Evolutionary conservation across 2,113 vertebrate species (phyloP).

Genomic region (Procapra przewalskii): DNA sequence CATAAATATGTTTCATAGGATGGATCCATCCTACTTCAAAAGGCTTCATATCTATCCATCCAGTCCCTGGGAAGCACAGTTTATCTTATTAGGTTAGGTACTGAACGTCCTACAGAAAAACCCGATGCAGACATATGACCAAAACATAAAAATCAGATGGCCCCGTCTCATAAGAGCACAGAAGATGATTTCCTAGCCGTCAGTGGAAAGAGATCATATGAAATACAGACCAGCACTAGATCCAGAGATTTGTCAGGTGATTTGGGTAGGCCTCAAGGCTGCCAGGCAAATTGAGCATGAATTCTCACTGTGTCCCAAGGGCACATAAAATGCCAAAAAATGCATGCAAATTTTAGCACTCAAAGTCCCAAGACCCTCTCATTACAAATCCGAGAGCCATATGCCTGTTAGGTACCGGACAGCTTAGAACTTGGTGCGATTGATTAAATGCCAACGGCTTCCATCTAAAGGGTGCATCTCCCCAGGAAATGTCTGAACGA

Average conservation of each 20-base stretch:
- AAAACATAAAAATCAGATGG: background rate
- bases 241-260: background rate
- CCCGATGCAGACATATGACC: background rate
- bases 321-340: background rate
- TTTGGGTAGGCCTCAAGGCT: background rate
- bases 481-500: background rate
- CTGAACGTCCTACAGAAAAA: background rate
- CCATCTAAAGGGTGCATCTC: background rate
- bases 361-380: background rate
- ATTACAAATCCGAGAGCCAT: background rate
- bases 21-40: background rate
- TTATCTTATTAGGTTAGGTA: background rate
- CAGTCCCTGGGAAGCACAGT: background rate
- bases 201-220: background rate
- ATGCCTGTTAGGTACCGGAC: background rate
- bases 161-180: background rate
- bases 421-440: background rate
- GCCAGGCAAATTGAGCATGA: background rate
- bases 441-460: background rate
- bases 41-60: background rate
- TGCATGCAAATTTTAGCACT: background rate
- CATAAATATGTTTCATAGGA: background rate
- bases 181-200: background rate
- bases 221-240: background rate
- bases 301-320: background rate